Percentiles rank a stretch among this genome's conserved stretches.
Conservation (phyloP, 2,113 vertebrate species). For the Bambusicola thoracicus region DNA sequence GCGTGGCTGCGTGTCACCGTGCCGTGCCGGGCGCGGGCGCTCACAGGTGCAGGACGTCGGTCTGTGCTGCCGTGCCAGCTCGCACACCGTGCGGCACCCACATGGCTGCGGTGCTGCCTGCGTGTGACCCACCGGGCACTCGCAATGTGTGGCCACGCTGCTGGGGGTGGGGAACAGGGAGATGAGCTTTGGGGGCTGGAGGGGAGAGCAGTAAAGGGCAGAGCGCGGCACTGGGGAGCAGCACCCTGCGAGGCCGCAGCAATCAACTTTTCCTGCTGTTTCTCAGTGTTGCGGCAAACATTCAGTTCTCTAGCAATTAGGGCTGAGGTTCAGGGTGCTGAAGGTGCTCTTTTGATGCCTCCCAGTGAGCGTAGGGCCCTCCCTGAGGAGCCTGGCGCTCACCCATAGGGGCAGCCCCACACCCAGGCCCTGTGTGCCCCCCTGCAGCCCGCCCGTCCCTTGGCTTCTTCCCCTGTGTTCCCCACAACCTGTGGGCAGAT, state of each 20-base stretch:
- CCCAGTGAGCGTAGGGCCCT: conserved; percentile 21
- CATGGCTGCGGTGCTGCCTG: not conserved
- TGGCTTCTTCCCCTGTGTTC: conserved; percentile 86
- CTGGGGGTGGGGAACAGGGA: not conserved
- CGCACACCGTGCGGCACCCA: not conserved
- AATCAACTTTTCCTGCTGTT: conserved; percentile 2
- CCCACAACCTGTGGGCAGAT: conserved; percentile 91
- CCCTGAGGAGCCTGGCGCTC: not conserved
- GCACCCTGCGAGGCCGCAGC: conserved; percentile 18
- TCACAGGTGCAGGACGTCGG: not conserved
- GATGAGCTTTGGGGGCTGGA: conserved; percentile 13
- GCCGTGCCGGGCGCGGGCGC: accelerated
- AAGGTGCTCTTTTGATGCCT: conserved; percentile 30
- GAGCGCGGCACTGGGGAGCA: not conserved
- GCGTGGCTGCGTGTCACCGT: accelerated
- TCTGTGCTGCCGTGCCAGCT: not conserved
- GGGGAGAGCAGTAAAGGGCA: conserved; percentile 1
- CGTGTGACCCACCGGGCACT: not conserved
- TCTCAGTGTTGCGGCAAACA: conserved; percentile 25
- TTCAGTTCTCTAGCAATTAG: not conserved
- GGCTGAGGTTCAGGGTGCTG: not conserved
- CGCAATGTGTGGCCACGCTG: not conserved
- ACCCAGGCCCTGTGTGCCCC: too few species aligned
- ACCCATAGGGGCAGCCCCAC: not conserved
- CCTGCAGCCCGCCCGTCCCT: not conserved